Base-by-base conservation (phyloP, 2,888 invertebrate species). In the Electrophaes corylata region DNA sequence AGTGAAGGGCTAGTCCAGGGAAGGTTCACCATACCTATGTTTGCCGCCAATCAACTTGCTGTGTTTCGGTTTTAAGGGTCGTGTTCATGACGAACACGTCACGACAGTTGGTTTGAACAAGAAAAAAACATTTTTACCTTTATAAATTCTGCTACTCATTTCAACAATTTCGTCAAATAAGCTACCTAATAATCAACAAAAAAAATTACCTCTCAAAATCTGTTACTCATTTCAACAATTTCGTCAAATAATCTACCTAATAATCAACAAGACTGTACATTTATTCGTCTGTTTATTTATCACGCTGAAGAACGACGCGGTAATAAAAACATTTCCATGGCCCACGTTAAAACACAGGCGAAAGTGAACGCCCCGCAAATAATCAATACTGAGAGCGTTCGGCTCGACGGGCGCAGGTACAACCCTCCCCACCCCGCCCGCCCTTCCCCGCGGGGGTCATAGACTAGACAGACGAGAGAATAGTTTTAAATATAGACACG, bases 241-340 rank as follows among this genome's bases (percentile, higher is more conserved):
- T 73, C 69, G 67, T 70, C 71, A 73, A 72, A 75, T 71, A 75
- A 71, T 67, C 67, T 67, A 68, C 14, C 23, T 68, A 75, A 73
- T 68, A 73, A 78, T n/a, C 11, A n/a, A 31, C 31, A 31, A 31
- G 11, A 31, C 65, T 45, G 72, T 76, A 75, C 75, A 43, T 79
- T 78, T 78, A 81, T 80, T 76, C 73, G 66, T 74, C 77, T 83
- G 79, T 83, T 83, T 82, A 85, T 82, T 73, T 77, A 75, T 37
- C 74, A 72, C 69, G 78, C 65, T 73, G 75, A 69, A 72, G 76
- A 75, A 78, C 75, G 78, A 83, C 83, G 78, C 78, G 79, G 83
- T 84, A 87, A 88, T 89, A 89, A 90, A 91, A 91, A 86, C 88
- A 86, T 88, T 89, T 76, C 88, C 87, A 88, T 84, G 81, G 87